Evolutionary conservation across 2,797 vertebrate genomes (phyloP), one percentile per base, ranked within the genome.

Genomic region (Bradypodion pumilum): DNA sequence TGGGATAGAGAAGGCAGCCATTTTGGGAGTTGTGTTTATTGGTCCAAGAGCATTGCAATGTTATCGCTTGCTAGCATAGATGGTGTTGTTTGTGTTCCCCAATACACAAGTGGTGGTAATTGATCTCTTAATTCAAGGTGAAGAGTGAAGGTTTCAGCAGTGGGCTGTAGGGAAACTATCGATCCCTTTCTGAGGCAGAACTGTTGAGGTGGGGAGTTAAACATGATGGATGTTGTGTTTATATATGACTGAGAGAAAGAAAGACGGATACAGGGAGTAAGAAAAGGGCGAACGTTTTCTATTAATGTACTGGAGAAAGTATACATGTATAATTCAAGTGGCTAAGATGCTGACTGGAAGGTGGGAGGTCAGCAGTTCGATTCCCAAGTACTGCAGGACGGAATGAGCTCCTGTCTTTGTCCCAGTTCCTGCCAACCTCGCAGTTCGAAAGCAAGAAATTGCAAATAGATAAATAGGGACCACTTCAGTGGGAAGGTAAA

Each of bases 1-100:
- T 42, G 37, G 49, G 74, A 52, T 68, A 72, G 23, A 52, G 40
- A 81, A 1, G 42, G 79, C 79, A 62, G 84, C 84, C 79, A 85
- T 85, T 85, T 85, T 85, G 79, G 73, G 73, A 32, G 77, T 74
- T n/a, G 73, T 85, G 25, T 76, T 81, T 81, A 85, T 76, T 69
- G 27, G 27, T 23, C 52, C 62, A 60, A 35, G 42, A 85, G 6
- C 42, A 9, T 35, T 35, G 29, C 13, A n/a, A 46, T 29, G 62
- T 15, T 29, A 19, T 76, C 72, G 16, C 27, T 72, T 40, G 21
- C n/a, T 63, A 40, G 25, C n/a, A 21, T 70, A 21, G 52, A 69
- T 4, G 62, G 15, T 40, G 46, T 49, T n/a, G 27, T 12, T 46
- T 68, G 40, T 49, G 13, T 79, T 73, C 44, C 52, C 60, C 37